Conservation (phyloP, 2,888 invertebrate genomes). For the Drosophila meridionalis region DNA sequence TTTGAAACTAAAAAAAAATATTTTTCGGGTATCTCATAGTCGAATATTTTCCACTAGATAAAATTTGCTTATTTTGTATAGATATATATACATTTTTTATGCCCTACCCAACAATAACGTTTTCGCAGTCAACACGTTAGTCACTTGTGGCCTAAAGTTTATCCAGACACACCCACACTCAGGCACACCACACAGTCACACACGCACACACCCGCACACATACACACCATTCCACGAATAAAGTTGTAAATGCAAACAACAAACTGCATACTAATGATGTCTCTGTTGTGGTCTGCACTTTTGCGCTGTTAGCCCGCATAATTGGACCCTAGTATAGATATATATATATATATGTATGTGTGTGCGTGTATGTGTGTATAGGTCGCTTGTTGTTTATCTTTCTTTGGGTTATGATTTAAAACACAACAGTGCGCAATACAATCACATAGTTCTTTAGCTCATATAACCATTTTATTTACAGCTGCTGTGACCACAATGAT, state of each 20-base stretch:
- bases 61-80: conserved; percentile 2
- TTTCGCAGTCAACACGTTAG: conserved; percentile 34
- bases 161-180: conserved; percentile 20
- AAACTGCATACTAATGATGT: conserved; percentile 65
- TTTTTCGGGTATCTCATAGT: not conserved
- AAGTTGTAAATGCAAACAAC: conserved; percentile 49
- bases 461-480: conserved; percentile 23
- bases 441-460: not conserved
- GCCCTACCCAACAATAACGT: conserved; percentile 20
- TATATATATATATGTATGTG: not conserved
- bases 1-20: no score
- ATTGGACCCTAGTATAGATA: conserved; percentile 35
- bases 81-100: conserved; percentile 6
- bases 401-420: conserved; percentile 35
- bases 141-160: conserved; percentile 55
- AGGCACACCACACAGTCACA: not conserved
- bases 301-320: conserved; percentile 50
- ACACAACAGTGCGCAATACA: conserved; percentile 1
- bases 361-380: not conserved
- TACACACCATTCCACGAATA: conserved; percentile 8
- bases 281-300: conserved; percentile 58
- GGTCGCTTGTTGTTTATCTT: conserved; percentile 38
- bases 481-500: conserved; percentile 1
- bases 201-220: not conserved
- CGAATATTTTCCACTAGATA: not conserved